Evolutionary conservation across 2,888 invertebrate species (phyloP).

Genomic region (Eristalis intricaria): DNA sequence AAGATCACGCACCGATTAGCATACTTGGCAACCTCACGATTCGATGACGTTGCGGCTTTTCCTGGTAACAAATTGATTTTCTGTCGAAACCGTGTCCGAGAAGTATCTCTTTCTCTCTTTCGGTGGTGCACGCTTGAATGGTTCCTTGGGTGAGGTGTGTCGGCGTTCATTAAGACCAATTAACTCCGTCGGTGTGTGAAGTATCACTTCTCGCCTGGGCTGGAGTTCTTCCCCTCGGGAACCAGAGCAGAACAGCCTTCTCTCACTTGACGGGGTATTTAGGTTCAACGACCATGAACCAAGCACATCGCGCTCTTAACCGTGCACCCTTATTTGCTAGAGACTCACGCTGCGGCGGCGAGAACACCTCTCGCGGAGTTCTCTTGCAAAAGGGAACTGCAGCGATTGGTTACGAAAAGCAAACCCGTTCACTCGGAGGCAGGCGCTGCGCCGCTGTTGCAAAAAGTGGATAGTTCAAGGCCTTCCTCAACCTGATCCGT

Average conservation of each 20-base stretch:
- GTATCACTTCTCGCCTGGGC: not conserved
- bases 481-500: conserved; percentile 30
- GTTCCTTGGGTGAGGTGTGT: not conserved
- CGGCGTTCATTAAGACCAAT: conserved; percentile 12
- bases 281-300: conserved; percentile 59
- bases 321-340: not conserved
- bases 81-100: not conserved
- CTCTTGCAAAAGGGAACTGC: not conserved
- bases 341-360: too few relatives aligned
- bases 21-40: conserved; percentile 32
- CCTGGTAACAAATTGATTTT: conserved; percentile 1
- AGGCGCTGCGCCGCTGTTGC: not conserved
- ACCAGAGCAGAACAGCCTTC: conserved; percentile 56
- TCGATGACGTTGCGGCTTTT: conserved; percentile 5
- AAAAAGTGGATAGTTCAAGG: conserved; percentile 63
- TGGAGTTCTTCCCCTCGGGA: not conserved
- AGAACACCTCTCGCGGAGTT: not conserved
- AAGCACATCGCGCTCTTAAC: not conserved
- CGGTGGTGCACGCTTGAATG: not conserved
- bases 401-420: conserved; percentile 42
- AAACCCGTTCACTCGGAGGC: conserved; percentile 43
- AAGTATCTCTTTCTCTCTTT: not conserved
- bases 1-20: conserved; percentile 53
- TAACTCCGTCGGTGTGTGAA: not conserved
- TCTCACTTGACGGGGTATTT: conserved; percentile 45